Base-by-base conservation (phyloP, 1,140 invertebrate species). In the Luehdorfia chinensis region DNA sequence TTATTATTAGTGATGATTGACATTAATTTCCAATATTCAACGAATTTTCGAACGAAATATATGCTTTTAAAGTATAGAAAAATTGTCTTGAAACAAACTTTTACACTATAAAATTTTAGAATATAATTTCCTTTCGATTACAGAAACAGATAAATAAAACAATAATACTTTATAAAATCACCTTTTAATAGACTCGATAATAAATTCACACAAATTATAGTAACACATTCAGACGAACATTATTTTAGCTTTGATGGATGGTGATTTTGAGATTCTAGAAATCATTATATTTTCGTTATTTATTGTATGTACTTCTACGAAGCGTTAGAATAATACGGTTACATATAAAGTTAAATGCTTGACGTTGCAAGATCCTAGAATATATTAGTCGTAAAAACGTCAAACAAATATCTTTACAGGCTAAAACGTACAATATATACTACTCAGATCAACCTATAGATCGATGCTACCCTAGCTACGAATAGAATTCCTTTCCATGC, bases 141-240 rank as follows among this genome's bases (percentile, higher is more conserved):
- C 6, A 21, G 19, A 6, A 21, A 21, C 6, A 9, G 18, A 19
- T 9, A 37, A 37, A 37, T 53, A 55, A 64, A 55, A 58, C 41
- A 57, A 27, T n/a, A 45, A 33, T 16, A 34, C 50, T 28, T 57
- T 66, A 63, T 50, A 66, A 72, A 72, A 66, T 59, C 65, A 62
- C 45, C 50, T 55, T 71, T 71, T 71, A 71, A 55, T 68, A 63
- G 59, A 58, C 28, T 47, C 55, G 6, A 72, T 71, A 59, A 47
- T 55, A 63, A 58, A 54, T 55, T 54, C 59, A 71, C 64, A 65
- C 59, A 60, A 67, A 59, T 63, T 39, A 59, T 54, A 51, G 43
- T 56, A 50, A 55, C 48, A 49, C 33, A 47, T 54, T 52, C 39
- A 43, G 55, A 47, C 23, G 11, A 46, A 50, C 43, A 55, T 30